Conservation (phyloP, 2,888 invertebrate genomes). For the Apodemia mormo region DNA sequence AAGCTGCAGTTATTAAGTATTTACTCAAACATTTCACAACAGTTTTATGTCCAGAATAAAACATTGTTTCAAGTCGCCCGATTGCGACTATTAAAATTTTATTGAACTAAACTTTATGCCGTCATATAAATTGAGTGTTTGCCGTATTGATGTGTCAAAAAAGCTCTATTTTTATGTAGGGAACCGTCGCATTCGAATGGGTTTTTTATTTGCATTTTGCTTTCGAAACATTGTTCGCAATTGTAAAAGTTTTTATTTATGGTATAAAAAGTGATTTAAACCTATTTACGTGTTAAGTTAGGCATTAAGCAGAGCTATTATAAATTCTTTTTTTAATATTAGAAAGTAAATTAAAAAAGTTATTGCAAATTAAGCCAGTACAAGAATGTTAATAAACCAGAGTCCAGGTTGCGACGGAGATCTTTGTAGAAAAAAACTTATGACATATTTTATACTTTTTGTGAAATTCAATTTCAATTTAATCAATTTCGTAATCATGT, state of each 20-base stretch:
- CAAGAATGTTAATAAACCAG: no score
- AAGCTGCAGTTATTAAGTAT: neutral
- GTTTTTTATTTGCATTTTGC: conserved; percentile 68
- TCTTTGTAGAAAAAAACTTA: no score
- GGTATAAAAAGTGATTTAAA: neutral
- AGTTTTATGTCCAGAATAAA: conserved; percentile 16
- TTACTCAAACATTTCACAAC: conserved; percentile 1
- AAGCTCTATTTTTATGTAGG: conserved; percentile 71
- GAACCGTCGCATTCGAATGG: conserved; percentile 63
- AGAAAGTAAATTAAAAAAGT: no score
- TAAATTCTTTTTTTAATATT: no score
- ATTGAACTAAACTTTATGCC: conserved; percentile 69
- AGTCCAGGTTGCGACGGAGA: no score
- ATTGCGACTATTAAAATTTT: conserved; percentile 66
- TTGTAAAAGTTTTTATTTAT: conserved; percentile 34
- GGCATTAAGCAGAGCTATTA: no score
- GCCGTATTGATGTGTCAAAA: conserved; percentile 68
- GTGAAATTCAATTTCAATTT: no score
- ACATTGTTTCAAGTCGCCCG: conserved; percentile 45
- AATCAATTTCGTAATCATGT: no score
- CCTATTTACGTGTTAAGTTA: neutral
- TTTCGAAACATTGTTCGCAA: conserved; percentile 53
- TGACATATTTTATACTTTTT: no score
- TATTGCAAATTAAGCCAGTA: no score
- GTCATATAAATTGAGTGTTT: conserved; percentile 64